Evolutionary conservation across 2,888 invertebrate genomes (phyloP).

Genomic region (Rhagonycha lutea): DNA sequence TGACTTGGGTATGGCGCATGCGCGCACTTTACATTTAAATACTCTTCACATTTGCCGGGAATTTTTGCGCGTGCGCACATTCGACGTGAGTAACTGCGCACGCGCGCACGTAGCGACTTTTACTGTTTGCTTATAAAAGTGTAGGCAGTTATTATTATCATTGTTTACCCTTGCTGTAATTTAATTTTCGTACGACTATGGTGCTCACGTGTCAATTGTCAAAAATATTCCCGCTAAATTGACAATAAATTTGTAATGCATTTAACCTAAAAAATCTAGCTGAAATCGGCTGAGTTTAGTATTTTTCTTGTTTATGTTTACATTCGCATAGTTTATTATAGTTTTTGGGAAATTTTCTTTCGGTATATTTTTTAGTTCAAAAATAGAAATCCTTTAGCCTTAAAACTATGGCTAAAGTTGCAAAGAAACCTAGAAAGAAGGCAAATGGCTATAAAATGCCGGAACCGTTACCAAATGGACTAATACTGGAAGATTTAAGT

Average conservation of each 20-base stretch:
- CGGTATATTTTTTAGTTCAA: not conserved
- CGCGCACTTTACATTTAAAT: no score
- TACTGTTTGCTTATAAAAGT: no score
- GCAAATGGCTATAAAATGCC: conserved; percentile 65
- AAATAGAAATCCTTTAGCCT: not conserved
- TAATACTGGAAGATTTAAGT: conserved; percentile 73
- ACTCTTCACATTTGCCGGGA: no score
- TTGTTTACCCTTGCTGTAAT: not conserved
- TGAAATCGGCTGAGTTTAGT: not conserved
- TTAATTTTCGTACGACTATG: not conserved
- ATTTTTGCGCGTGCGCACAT: no score
- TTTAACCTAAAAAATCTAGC: not conserved
- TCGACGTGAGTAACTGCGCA: no score
- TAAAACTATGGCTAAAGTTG: conserved; percentile 17
- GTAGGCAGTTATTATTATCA: no score
- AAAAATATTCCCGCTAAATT: not conserved
- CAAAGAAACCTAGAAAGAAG: conserved; percentile 50
- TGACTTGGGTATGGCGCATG: no score
- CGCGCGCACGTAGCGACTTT: no score
- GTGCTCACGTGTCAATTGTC: not conserved
- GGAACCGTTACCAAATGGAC: conserved; percentile 74
- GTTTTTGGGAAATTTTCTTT: not conserved
- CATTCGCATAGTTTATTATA: not conserved
- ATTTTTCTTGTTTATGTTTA: not conserved
- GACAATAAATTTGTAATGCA: not conserved